Conservation (phyloP, 2,888 invertebrate species). For the Embidobia sp. region DNA sequence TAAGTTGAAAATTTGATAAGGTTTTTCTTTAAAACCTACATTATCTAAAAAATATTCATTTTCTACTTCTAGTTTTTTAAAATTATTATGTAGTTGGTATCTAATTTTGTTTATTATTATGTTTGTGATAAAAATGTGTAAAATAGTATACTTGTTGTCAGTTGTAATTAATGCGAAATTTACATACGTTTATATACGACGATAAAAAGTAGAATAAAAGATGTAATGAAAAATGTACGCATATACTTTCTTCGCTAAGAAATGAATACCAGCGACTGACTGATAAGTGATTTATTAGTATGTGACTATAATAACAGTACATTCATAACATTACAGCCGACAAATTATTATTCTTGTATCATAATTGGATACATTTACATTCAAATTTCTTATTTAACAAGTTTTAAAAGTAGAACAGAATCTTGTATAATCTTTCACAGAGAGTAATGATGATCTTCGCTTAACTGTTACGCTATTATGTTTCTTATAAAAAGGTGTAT, state of each 20-base stretch:
- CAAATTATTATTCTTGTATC: slow-evolving; percentile 17
- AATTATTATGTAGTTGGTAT: no score
- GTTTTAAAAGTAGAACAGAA: slow-evolving; percentile 45
- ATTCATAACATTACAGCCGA: slow-evolving; percentile 14
- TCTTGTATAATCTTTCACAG: slow-evolving; percentile 17
- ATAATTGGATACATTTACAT: slow-evolving; percentile 26
- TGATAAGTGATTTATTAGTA: slow-evolving; percentile 22
- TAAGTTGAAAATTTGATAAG: no score
- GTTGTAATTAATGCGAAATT: no score
- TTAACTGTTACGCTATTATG: not conserved
- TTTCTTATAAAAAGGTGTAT: slow-evolving; percentile 4
- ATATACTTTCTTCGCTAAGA: slow-evolving; percentile 1
- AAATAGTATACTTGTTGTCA: no score
- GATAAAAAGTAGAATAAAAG: no score
- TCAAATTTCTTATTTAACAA: slow-evolving; percentile 35
- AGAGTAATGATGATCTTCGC: slow-evolving; percentile 1
- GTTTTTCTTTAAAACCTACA: no score
- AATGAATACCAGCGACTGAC: slow-evolving; percentile 2
- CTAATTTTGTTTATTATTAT: no score
- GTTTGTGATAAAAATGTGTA: no score
- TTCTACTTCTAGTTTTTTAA: no score
- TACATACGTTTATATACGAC: no score
- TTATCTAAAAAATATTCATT: no score
- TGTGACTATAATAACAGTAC: slow-evolving; percentile 18
- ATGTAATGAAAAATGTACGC: not conserved